phyloP scores from a whole-genome alignment of 2,113 vertebrate species.

The Hipposideros armiger region DNA sequence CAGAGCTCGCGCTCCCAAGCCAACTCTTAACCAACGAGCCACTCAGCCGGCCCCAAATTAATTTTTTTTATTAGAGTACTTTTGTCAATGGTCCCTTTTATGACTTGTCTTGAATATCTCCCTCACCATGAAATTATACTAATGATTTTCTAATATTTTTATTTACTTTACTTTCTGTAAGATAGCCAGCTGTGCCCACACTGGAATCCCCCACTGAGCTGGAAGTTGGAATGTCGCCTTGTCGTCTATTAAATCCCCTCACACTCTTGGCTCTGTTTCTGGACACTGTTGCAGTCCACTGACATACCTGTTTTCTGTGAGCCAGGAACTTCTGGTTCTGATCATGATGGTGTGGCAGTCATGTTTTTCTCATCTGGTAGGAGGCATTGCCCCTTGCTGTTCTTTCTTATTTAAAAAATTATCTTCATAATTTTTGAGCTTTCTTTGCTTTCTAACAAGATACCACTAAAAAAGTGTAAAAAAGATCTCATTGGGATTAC shows the following conservation, averaged over 20 bases:
- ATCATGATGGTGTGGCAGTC: not conserved
- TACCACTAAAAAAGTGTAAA: not conserved
- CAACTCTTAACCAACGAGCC: too few species aligned
- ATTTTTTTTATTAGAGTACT: not conserved
- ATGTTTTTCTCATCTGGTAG: not conserved
- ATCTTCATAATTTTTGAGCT: not conserved
- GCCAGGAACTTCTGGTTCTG: not conserved
- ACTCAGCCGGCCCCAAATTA: too few species aligned
- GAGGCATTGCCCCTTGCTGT: not conserved
- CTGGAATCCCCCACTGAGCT: not conserved
- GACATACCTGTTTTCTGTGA: not conserved
- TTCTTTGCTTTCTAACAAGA: not conserved
- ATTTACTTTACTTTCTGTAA: not conserved
- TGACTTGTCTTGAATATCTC: not conserved
- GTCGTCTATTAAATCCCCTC: too few species aligned
- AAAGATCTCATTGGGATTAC: not conserved
- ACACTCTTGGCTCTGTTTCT: not conserved
- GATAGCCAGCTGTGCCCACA: not conserved
- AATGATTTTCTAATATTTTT: not conserved
- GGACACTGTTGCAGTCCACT: not conserved
- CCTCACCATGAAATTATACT: not conserved
- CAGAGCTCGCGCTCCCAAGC: too few species aligned
- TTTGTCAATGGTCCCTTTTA: not conserved
- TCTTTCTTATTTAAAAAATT: not conserved
- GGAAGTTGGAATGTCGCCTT: too few species aligned